Evolutionary conservation across 92 coral and sea anemone species (phyloP).

Genomic region (Actinostola sp.): DNA sequence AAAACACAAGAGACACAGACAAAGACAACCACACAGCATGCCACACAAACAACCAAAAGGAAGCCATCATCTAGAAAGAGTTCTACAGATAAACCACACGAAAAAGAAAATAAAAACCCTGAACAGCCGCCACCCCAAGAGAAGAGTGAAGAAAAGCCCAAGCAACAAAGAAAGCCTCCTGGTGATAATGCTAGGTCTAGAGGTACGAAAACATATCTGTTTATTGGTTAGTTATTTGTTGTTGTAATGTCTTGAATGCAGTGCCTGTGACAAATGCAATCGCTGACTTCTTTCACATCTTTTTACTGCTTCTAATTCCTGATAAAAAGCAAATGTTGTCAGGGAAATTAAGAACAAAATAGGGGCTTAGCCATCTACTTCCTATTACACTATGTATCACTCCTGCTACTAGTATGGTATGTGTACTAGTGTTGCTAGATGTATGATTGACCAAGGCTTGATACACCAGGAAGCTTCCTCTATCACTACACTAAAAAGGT

Average conservation of each 20-base stretch:
- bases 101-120: constrained; percentile 54
- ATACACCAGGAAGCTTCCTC: no score
- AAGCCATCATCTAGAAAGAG: constrained; percentile 84
- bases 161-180: constrained; percentile 30
- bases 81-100: constrained; percentile 72
- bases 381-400: no score
- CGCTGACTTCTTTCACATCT: no score
- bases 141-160: constrained; percentile 39
- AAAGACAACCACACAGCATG: constrained; percentile 72
- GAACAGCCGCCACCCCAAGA: constrained; percentile 33
- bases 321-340: no score
- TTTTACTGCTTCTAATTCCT: no score
- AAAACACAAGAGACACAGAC: constrained; percentile 66
- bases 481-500: no score
- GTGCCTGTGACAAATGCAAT: no score
- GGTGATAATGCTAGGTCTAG: constrained; percentile 31
- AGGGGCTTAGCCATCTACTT: no score
- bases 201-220: constrained; percentile 17
- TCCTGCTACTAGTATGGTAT: no score
- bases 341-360: no score
- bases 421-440: no score
- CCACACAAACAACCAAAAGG: constrained; percentile 75
- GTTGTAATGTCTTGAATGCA: neutral
- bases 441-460: no score
- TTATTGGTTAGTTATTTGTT: neutral